Conservation (phyloP, 2,797 vertebrate species). For the Pyrrhura leucotis region DNA sequence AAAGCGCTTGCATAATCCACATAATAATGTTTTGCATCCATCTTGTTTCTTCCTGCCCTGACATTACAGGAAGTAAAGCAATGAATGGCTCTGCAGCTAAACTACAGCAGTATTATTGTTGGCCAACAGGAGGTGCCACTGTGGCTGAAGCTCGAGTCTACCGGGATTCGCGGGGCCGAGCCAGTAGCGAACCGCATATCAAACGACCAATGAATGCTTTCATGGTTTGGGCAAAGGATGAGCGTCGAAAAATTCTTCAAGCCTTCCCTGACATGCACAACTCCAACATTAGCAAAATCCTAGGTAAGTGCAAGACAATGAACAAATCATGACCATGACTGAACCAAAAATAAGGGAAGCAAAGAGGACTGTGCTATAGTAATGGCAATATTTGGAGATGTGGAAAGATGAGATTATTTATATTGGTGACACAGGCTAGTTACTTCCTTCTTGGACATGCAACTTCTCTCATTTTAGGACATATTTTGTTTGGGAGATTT, state of each 20-base stretch:
- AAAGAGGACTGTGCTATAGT: neutral
- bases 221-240: conserved; percentile 99
- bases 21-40: conserved; percentile 83
- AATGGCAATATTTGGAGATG: neutral
- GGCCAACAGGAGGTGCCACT: conserved; percentile 97
- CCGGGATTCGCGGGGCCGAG: conserved; percentile 94
- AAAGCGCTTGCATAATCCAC: neutral
- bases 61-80: conserved; percentile 87
- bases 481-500: neutral
- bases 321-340: neutral
- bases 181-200: conserved; percentile 98
- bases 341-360: neutral
- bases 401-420: neutral
- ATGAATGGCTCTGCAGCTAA: conserved; percentile 93
- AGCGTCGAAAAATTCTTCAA: conserved; percentile 98
- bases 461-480: neutral
- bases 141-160: conserved; percentile 96
- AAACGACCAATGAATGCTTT: conserved; percentile 99
- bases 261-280: conserved; percentile 99
- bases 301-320: conserved; percentile 83
- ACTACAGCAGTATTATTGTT: conserved; percentile 95
- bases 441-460: neutral
- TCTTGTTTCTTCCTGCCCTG: conserved; percentile 88
- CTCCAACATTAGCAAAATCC: conserved; percentile 99
- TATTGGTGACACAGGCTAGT: neutral